Evolutionary conservation across 2,797 vertebrate genomes (phyloP), one percentile per base, ranked within the genome.

Genomic region (Spatula clypeata): DNA sequence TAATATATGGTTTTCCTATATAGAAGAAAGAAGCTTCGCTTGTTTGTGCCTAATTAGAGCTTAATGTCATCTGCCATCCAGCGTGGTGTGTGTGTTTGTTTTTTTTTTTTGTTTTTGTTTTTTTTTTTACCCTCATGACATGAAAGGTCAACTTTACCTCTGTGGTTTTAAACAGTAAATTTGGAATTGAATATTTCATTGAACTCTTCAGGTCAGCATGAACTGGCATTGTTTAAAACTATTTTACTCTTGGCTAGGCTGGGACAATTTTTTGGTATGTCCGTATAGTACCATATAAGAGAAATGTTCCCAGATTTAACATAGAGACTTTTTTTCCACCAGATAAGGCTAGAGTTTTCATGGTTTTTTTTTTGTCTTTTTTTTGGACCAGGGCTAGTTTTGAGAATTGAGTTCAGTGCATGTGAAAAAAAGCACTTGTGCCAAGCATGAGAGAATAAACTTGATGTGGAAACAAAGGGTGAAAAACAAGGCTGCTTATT

Each of bases 231-330:
- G 11, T 77, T 74, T 15, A 55, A 51, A 77, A 36, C 36, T 67
- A 8, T 26, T 79, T 5, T 74, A 0, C 51, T 82, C n/a, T 54
- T 83, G 40, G 8, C 24, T 62, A 23, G 45, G 13, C 2, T 44
- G 26, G 45, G 55, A 12, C 27, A 23, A 9, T 38, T 9, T 29
- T 29, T 29, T 60, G 73, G 2, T 40, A 1, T 73, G 31, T 5
- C 14, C 85, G 0, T 34, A 6, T 66, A 36, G 4, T 60, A 2
- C 16, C 69, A 14, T 8, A 1, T 67, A 29, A 61, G 24, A 40
- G 11, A 26, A 76, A 70, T 53, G 23, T 70, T 40, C 8, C 13
- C 62, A 16, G 20, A 17, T 82, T 79, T 66, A 27, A 93, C 84
- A 79, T 29, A 4, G 36, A 67, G 19, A 1, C 2, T 6, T 19